Conservation (phyloP, 2,113 vertebrate species). For the Python bivittatus region DNA sequence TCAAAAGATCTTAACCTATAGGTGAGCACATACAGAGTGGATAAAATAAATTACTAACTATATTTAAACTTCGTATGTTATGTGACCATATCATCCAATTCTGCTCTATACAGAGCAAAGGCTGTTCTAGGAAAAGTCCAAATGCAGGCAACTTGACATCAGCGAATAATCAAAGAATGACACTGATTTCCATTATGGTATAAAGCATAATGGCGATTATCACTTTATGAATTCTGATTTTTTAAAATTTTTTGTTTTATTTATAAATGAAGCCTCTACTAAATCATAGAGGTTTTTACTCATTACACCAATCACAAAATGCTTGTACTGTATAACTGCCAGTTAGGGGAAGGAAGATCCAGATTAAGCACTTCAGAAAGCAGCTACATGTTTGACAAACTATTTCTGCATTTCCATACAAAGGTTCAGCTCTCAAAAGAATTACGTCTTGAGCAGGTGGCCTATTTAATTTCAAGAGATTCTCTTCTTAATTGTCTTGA, state of each 20-base stretch:
- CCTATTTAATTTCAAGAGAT: conserved; percentile 50
- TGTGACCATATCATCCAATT: background rate
- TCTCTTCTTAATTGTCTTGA: conserved; percentile 50
- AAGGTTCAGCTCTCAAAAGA: conserved; percentile 50
- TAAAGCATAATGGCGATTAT: background rate
- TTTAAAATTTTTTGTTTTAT: background rate
- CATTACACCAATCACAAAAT: background rate
- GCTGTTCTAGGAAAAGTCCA: background rate
- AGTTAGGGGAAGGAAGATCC: background rate
- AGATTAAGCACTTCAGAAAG: conserved; percentile 25
- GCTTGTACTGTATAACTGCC: conserved; percentile 13
- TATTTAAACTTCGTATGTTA: background rate
- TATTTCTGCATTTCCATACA: conserved; percentile 37
- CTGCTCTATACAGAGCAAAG: background rate
- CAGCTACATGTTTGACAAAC: conserved; percentile 49
- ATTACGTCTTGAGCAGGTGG: conserved; percentile 57
- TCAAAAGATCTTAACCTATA: background rate
- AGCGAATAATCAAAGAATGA: background rate
- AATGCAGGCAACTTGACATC: background rate
- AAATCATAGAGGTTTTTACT: conserved; percentile 4
- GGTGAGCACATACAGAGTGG: background rate
- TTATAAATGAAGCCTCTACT: background rate
- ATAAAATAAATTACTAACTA: background rate
- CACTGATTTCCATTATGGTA: accelerated
- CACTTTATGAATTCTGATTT: background rate